Evolutionary conservation across 2,113 vertebrate genomes (phyloP), one percentile per base, ranked within the genome.

Genomic region (Pelusios castaneus): DNA sequence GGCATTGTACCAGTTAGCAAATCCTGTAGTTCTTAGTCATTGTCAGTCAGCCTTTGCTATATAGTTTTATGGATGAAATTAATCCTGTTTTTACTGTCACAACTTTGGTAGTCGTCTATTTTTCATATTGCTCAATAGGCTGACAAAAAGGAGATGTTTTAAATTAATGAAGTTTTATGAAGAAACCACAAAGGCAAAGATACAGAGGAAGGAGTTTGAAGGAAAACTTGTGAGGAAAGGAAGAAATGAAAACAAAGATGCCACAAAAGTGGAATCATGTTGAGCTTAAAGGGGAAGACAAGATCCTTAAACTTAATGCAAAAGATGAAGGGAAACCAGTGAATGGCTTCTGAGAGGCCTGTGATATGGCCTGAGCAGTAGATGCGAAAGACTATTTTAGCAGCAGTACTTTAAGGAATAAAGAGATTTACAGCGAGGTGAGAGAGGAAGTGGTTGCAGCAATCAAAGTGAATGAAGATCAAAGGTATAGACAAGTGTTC

Each of bases 91-190:
- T 38, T 93, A 67, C 51, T 85, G 94, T 43, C 29, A 87, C 17
- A 81, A 85, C 91, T 94, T 84, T 77, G 95, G 51, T 79, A 77
- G 25, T 19, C 17, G 87, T 90, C 52, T 94, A 75, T 73, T 94
- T 94, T 80, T 89, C 76, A 83, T 85, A 49, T 34, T 93, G 43
- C 79, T 91, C 76, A 80, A 13, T 77, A 92, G 91, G 77, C 77
- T 92, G 85, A 89, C 10, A 93, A 83, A 27, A 94, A n/a, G 51
- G 89, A 92, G 43, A 63, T 83, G 38, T 90, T 63, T 52, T 86
- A 84, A 84, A 88, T 19, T 49, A 90, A 89, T 93, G 49, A 80
- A 91, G 70, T 88, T 83, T 85, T 92, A 29, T n/a, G 43, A 43
- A 94, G 88, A n/a, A 94, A 24, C 10, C 8, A 41, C 38, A 43